phyloP scores from a whole-genome alignment of 2,113 vertebrate genomes.

The Petroica traversi region DNA sequence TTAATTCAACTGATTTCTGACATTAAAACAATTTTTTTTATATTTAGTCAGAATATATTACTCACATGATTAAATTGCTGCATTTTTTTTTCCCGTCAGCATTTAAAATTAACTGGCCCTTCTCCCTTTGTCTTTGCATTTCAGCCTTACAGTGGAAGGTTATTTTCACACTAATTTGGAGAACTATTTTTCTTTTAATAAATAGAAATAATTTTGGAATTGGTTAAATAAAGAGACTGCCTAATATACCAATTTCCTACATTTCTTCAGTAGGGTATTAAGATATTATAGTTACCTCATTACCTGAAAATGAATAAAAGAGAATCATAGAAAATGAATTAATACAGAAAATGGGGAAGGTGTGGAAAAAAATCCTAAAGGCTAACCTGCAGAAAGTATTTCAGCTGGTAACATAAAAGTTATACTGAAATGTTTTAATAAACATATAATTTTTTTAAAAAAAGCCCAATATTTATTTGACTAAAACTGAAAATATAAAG shows the following conservation, averaged over 20 bases:
- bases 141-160: not conserved
- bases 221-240: not conserved
- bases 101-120: not conserved
- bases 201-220: not conserved
- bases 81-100: not conserved
- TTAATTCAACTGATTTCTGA: not conserved
- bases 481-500: not conserved
- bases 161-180: not conserved
- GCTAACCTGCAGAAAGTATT: not conserved
- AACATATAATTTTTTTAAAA: rapidly evolving
- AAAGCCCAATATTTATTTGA: not conserved
- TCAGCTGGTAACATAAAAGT: not conserved
- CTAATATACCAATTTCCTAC: not conserved
- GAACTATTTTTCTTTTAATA: not conserved
- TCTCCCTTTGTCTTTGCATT: not conserved
- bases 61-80: not conserved
- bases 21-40: not conserved
- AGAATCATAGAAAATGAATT: not conserved
- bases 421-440: not conserved
- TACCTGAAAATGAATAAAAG: not conserved
- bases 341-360: not conserved
- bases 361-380: not conserved
- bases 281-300: not conserved
- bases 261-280: not conserved
- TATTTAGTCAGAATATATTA: not conserved